These are phyloP conservation scores for Leuctra nigra DNA, from an alignment of 2,888 invertebrate genomes.

Conservation along the genomic window DNA sequence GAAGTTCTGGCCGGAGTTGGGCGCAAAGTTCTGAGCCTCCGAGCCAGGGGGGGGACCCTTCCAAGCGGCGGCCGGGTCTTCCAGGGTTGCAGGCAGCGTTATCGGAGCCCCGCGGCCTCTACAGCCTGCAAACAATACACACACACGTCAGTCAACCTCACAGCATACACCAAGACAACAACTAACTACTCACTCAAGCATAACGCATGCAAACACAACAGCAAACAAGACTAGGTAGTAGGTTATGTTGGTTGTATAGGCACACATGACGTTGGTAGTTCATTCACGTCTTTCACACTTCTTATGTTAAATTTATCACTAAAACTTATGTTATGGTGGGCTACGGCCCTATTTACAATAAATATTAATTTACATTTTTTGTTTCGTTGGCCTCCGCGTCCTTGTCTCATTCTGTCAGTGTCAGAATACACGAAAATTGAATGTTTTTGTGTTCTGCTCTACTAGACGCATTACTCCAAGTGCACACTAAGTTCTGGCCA, in stretches of 20 bases:
- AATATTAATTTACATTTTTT: constrained; percentile 45
- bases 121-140: constrained; percentile 54
- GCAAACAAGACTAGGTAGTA: background rate
- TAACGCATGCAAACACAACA: too few relatives aligned
- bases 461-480: constrained; percentile 34
- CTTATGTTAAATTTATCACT: background rate
- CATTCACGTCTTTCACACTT: constrained; percentile 7
- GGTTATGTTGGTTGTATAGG: background rate
- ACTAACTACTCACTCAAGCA: too few relatives aligned
- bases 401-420: constrained; percentile 47
- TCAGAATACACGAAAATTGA: constrained; percentile 38
- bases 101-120: constrained; percentile 68
- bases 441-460: constrained; percentile 37
- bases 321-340: constrained; percentile 17
- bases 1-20: constrained; percentile 51
- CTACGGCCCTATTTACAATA: constrained; percentile 26
- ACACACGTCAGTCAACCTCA: constrained; percentile 16
- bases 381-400: constrained; percentile 48
- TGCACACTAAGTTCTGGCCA: constrained; percentile 32
- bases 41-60: constrained; percentile 66
- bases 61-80: constrained; percentile 70
- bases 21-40: constrained; percentile 53
- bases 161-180: background rate
- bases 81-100: constrained; percentile 65
- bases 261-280: background rate